phyloP scores from a whole-genome alignment of 2,797 vertebrate species.

The Pseudochirops cupreus region DNA sequence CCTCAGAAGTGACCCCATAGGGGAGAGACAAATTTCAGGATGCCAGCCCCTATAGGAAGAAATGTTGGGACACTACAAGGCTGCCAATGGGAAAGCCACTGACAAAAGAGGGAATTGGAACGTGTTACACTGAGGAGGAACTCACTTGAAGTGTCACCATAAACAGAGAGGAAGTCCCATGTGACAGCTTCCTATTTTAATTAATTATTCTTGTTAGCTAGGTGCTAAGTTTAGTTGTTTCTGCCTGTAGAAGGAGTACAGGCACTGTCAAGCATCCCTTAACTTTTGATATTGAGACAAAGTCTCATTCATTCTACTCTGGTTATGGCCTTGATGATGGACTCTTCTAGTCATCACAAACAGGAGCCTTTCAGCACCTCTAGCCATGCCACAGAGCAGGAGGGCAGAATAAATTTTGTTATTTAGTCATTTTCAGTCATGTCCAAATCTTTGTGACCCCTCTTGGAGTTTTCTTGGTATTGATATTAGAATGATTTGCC shows the following conservation, averaged over 20 bases:
- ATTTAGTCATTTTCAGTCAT: not conserved
- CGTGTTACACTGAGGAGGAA: not conserved
- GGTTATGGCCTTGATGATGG: not conserved
- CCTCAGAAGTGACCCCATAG: not conserved
- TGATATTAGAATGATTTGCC: not conserved
- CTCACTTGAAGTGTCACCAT: not conserved
- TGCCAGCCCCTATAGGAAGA: not conserved
- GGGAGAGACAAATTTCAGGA: not conserved
- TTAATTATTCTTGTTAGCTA: not conserved
- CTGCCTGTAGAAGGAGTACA: not conserved
- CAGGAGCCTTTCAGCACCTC: not conserved
- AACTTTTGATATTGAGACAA: not conserved
- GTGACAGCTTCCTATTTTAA: not conserved
- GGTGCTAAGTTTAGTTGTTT: not conserved
- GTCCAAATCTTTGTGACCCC: not conserved
- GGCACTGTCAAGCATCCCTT: not conserved
- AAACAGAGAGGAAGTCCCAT: not conserved
- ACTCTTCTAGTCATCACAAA: not conserved
- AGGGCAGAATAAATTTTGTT: not conserved
- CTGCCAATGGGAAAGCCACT: not conserved
- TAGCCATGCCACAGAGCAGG: not conserved
- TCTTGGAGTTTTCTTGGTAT: not conserved
- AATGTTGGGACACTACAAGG: not conserved
- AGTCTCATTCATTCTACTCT: not conserved
- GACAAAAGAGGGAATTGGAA: not conserved